These are phyloP conservation scores for Rhinophrynus dorsalis DNA, from an alignment of 2,797 vertebrate species.

Conservation along the genomic window DNA sequence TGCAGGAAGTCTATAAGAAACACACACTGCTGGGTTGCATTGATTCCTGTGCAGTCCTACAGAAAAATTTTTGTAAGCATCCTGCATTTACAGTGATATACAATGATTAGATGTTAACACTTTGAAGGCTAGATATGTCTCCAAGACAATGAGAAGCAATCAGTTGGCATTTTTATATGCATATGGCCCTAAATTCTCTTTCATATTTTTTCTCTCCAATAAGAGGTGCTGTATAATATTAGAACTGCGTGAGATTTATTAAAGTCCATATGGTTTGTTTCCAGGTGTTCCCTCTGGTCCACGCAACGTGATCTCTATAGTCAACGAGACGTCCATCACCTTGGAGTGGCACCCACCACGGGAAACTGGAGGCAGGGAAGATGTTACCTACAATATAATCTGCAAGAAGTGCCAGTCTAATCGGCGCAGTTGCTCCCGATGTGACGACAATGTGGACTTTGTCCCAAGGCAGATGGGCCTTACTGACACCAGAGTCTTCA, in stretches of 20 bases:
- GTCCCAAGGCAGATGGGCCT: constrained; percentile 89
- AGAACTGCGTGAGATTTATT: neutral
- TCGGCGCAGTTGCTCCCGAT: constrained; percentile 90
- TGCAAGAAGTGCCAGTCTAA: constrained; percentile 92
- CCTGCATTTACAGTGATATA: no score
- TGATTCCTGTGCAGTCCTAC: no score
- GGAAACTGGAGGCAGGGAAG: constrained; percentile 87
- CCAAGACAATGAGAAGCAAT: no score
- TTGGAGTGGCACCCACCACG: constrained; percentile 94
- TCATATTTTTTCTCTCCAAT: no score
- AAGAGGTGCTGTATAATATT: no score
- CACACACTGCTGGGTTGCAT: no score
- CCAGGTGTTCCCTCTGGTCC: constrained; percentile 93
- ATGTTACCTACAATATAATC: constrained; percentile 96
- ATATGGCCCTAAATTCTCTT: no score
- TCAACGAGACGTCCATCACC: constrained; percentile 96
- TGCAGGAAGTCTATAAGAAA: no score
- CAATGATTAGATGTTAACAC: no score
- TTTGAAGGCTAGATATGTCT: no score
- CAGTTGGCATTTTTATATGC: no score
- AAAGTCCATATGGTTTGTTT: neutral
- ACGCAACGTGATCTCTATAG: constrained; percentile 92
- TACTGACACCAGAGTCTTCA: constrained; percentile 88
- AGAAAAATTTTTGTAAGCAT: no score
- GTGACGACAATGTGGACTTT: constrained; percentile 95